phyloP scores from a whole-genome alignment of 2,888 invertebrate species.

The Nudaria mundana region DNA sequence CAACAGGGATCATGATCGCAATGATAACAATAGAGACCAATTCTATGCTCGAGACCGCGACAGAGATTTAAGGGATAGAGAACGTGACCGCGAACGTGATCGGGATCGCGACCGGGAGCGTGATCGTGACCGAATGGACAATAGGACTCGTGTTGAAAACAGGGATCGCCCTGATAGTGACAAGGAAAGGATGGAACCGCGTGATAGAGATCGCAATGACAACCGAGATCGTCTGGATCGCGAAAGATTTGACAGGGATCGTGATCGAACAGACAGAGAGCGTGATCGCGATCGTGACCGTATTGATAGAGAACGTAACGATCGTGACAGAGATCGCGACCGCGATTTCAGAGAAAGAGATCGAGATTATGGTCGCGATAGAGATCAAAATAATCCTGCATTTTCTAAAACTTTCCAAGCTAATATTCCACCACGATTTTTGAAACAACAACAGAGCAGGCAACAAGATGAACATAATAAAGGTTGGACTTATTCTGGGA shows the following conservation, averaged over 20 bases:
- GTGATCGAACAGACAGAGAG: constrained; percentile 45
- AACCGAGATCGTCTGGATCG: constrained; percentile 51
- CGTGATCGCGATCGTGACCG: constrained; percentile 49
- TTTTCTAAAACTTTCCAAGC: constrained; percentile 90
- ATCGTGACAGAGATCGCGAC: constrained; percentile 49
- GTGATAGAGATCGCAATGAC: constrained; percentile 38
- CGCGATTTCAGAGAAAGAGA: constrained; percentile 57
- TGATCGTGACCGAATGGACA: constrained; percentile 52
- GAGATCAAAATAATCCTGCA: constrained; percentile 79
- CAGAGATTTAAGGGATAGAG: constrained; percentile 24
- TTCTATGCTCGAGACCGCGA: not conserved
- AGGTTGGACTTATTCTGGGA: constrained; percentile 68
- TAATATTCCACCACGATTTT: constrained; percentile 92
- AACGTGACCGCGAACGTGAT: constrained; percentile 61
- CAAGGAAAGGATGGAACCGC: constrained; percentile 22
- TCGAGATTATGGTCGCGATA: constrained; percentile 64
- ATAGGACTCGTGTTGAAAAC: constrained; percentile 42
- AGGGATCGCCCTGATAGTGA: constrained; percentile 46
- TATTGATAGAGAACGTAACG: constrained; percentile 45
- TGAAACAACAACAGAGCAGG: constrained; percentile 86
- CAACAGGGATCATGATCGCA: constrained; percentile 41
- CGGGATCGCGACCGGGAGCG: constrained; percentile 38
- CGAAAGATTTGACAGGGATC: constrained; percentile 41
- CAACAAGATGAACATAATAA: constrained; percentile 73
- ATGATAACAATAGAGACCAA: not conserved